Evolutionary conservation across 2,888 invertebrate genomes (phyloP), one percentile per base, ranked within the genome.

Genomic region (Ptycholaimellus sp.): DNA sequence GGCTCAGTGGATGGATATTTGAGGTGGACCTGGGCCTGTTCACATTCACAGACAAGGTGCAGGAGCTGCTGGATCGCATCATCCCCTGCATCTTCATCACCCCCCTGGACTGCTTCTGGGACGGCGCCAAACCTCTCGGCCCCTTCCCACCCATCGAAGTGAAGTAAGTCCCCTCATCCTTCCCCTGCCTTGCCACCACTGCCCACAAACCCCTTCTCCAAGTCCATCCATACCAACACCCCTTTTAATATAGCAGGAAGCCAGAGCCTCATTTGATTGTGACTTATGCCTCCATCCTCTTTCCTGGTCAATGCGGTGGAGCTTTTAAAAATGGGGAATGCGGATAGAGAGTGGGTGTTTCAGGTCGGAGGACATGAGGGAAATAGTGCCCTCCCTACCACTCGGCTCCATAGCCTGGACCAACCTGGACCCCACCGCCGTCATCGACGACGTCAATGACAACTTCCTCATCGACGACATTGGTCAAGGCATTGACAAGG

Each of bases 91-190:
- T 85, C 47, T 83, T 96, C 53, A 80, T 87, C 50, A 90, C 93
- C 3, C 93, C 93, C 0, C 68, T 96, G 46, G 96, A 96, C 63
- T 96, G 96, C 60, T 96, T 96, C 66, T 96, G 93, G 90, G 96
- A 96, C 65, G 96, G 93, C 37, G 77, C 87, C 45, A 83, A 85
- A 62, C 68, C 90, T 20, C 67, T 87, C 43, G 90, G 87, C 41
- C 87, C 54, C 27, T 36, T 44, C 43, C 47, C 54, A 35, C 34
- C 42, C 27, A 23, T 18, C 35, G 2, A 18, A 20, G 14, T 20
- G 33, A 33, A 13, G n/a, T 17, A 7, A 33, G 19, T 11, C 19
- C 6, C n/a, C 19, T 36, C 7, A 23, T 13, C 13, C 6, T 23
- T 23, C 25, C 6, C 25, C 13, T 23, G n/a, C n/a, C n/a, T n/a